A percentile compares a stretch with the other conserved stretches of the same genome.
phyloP scores from a whole-genome alignment of 2,888 invertebrate genomes.

The Caenorhabditis afra region DNA sequence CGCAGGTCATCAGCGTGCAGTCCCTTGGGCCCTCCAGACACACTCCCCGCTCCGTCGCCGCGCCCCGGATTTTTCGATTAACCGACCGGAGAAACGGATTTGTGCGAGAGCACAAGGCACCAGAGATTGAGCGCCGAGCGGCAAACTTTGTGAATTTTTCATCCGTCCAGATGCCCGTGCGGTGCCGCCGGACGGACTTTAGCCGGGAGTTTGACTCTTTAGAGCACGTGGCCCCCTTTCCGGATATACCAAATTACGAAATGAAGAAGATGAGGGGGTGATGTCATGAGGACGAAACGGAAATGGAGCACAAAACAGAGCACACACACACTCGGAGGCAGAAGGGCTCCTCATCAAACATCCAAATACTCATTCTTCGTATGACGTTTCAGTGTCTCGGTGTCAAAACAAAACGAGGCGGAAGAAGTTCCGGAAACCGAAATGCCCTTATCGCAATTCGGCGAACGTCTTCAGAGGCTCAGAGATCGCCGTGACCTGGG shows the following conservation, averaged over 20 bases:
- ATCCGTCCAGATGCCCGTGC: slow-evolving; percentile 5
- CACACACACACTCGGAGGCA: no score
- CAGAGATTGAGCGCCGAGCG: slow-evolving; percentile 15
- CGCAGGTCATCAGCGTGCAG: slow-evolving; percentile 24
- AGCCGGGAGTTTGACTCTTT: background rate
- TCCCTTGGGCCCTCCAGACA: slow-evolving; percentile 22
- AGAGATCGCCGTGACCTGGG: background rate
- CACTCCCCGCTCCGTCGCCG: background rate
- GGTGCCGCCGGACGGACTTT: slow-evolving; percentile 6
- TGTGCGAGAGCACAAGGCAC: slow-evolving; percentile 24
- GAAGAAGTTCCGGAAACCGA: background rate
- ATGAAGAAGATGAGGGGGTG: slow-evolving; percentile 7
- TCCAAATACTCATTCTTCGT: background rate
- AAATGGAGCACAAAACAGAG: slow-evolving; percentile 16
- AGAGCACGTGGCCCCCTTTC: slow-evolving; percentile 3
- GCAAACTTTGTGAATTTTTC: slow-evolving; percentile 45
- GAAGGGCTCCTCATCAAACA: slow-evolving; percentile 6
- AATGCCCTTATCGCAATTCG: no score
- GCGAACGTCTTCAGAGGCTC: background rate
- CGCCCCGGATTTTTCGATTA: slow-evolving; percentile 42
- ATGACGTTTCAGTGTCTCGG: slow-evolving; percentile 8
- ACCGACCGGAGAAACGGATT: slow-evolving; percentile 47
- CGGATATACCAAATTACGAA: slow-evolving; percentile 11
- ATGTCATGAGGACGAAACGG: slow-evolving; percentile 15
- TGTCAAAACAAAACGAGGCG: slow-evolving; percentile 6